Conservation (phyloP, 2,888 invertebrate genomes). For the Apantesis nais region DNA sequence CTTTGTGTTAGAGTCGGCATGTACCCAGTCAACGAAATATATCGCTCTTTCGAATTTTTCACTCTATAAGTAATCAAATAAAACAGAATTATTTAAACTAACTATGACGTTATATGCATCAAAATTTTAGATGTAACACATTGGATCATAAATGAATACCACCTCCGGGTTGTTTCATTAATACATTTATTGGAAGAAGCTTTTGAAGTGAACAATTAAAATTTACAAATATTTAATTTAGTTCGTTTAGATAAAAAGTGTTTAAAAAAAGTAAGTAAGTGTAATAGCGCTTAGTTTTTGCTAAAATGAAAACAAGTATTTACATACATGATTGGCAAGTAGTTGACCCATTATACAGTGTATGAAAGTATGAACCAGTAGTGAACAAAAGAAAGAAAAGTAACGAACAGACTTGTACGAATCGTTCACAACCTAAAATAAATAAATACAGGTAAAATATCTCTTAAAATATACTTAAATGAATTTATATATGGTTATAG, state of each 20-base stretch:
- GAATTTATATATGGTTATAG: background rate
- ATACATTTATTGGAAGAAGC: background rate
- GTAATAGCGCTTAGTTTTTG: background rate
- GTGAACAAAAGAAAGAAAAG: slow-evolving; percentile 69
- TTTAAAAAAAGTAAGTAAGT: too few species aligned
- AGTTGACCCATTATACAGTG: slow-evolving; percentile 74
- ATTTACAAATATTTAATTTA: background rate
- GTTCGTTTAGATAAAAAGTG: background rate
- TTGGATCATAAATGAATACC: background rate
- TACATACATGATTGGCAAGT: slow-evolving; percentile 72
- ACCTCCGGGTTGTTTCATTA: background rate
- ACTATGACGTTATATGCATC: too few species aligned
- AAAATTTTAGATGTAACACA: background rate
- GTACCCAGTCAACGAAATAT: slow-evolving; percentile 69
- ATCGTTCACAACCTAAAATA: slow-evolving; percentile 69
- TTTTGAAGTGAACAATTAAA: background rate
- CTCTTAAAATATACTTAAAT: background rate
- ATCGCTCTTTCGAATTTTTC: slow-evolving; percentile 60
- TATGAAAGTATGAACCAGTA: slow-evolving; percentile 66
- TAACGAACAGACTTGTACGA: slow-evolving; percentile 69
- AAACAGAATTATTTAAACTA: background rate
- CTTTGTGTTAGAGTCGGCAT: slow-evolving; percentile 63
- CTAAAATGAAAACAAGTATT: background rate
- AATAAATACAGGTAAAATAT: background rate
- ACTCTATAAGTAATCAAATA: slow-evolving; percentile 59